phyloP scores from a whole-genome alignment of 2,113 vertebrate genomes.

The Myanophis thanlyinensis region DNA sequence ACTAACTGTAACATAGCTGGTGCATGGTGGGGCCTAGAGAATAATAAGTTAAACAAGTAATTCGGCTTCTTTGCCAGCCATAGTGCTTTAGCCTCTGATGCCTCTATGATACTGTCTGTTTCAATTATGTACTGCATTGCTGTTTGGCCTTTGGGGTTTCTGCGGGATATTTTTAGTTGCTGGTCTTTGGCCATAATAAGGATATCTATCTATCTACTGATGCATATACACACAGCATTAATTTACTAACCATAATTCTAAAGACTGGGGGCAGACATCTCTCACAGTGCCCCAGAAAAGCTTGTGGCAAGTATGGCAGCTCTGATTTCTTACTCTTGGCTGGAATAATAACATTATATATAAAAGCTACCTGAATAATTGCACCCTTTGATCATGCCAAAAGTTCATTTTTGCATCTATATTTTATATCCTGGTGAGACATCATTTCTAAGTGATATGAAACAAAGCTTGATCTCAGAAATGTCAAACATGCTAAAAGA shows the following conservation, averaged over 20 bases:
- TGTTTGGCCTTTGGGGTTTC: not conserved
- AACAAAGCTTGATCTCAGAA: conserved; percentile 29
- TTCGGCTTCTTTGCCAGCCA: not conserved
- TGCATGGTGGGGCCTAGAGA: not conserved
- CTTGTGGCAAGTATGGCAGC: not conserved
- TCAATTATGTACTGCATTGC: not conserved
- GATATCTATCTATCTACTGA: not conserved
- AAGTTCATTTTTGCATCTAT: not conserved
- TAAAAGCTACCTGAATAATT: conserved; percentile 24
- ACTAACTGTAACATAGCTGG: not conserved
- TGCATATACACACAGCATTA: not conserved
- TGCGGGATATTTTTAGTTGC: not conserved
- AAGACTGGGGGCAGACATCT: not conserved
- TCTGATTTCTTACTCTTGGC: conserved; percentile 20
- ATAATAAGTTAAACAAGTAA: not conserved
- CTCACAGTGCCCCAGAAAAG: not conserved
- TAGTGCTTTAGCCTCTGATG: not conserved
- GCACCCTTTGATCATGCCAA: not conserved
- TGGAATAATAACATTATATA: not conserved
- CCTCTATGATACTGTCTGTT: not conserved
- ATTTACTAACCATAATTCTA: not conserved
- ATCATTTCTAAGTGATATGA: conserved; percentile 21
- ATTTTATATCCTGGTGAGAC: conserved; percentile 30
- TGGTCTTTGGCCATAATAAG: not conserved
- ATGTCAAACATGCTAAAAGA: conserved; percentile 25